Evolutionary conservation across 2,113 vertebrate genomes (phyloP), one percentile per base, ranked within the genome.

Genomic region (Alces alces): DNA sequence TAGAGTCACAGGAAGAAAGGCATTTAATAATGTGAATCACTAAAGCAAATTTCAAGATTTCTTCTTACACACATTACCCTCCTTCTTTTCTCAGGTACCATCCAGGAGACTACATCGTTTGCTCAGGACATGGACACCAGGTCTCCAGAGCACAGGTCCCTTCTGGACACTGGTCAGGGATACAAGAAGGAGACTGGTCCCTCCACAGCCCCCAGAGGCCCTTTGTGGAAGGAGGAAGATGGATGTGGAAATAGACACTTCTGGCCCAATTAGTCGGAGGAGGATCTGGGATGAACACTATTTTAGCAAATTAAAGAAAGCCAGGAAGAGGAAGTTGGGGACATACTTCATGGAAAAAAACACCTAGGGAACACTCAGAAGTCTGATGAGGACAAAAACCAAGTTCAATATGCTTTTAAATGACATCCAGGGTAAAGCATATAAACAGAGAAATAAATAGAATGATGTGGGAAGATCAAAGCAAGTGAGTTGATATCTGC

Each of bases 21-120:
- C 16, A 98, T 97, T 97, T 96, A 96, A 98, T 95, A 93, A 84
- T 80, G 66, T 95, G 82, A 95, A 82, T 96, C 55, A 85, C 0
- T 93, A 88, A 91, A 57, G 58, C 96, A 70, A 84, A n/a, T 96
- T 96, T 89, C 90, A 97, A 91, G 92, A 93, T 97, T 89, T 96
- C 87, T 82, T 97, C 90, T 76, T 39, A 23, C 4, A 14, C 9
- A 50, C 25, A 89, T 84, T 90, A 97, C 61, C 95, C 88, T 97
- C 92, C 43, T 70, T 79, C 13, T 2, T 83, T 12, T 19, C 15
- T 89, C 58, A 58, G 39, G 60, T 5, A 15, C 23, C 57, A 10
- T 3, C 17, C 8, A 4, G 9, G 39, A 39, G 19, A 21, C 2
- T 1, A 6, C 0, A n/a, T 2, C 3, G 3, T 23, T 90, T 1